Conservation (phyloP, 1,140 invertebrate genomes). For the Campoletis sonorensis region DNA sequence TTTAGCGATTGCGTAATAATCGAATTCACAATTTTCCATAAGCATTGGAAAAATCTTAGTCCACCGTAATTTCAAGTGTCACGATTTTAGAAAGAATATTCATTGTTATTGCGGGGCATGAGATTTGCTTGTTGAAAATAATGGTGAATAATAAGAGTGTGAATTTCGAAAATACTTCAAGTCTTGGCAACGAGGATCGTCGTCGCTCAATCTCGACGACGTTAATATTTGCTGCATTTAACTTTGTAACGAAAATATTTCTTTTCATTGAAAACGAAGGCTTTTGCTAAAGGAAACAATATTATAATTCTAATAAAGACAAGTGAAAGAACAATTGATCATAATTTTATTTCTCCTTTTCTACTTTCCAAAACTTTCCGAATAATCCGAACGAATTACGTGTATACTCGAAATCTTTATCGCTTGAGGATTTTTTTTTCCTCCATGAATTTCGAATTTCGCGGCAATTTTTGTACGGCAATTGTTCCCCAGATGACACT, state of each 20-base stretch:
- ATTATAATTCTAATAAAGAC: slow-evolving; percentile 20
- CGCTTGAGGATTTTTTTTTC: too few species aligned
- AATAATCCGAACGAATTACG: too few species aligned
- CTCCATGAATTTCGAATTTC: too few species aligned
- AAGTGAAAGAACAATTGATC: slow-evolving; percentile 51
- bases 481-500: too few species aligned
- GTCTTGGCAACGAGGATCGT: too few species aligned
- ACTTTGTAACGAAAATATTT: slow-evolving; percentile 59
- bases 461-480: too few species aligned
- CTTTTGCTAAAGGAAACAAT: slow-evolving; percentile 48
- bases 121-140: slow-evolving; percentile 7
- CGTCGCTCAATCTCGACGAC: background rate
- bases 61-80: background rate
- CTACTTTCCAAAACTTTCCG: background rate
- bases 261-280: slow-evolving; percentile 51
- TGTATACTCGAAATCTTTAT: too few species aligned
- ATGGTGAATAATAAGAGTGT: background rate
- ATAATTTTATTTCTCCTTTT: slow-evolving; percentile 15
- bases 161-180: too few species aligned
- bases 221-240: slow-evolving; percentile 66
- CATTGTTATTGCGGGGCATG: background rate
- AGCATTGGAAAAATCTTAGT: slow-evolving; percentile 29
- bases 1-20: slow-evolving; percentile 51
- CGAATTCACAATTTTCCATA: slow-evolving; percentile 22
- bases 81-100: background rate